Evolutionary conservation across 2,888 invertebrate species (phyloP), one percentile per base, ranked within the genome.

Genomic region (Hoplodrina ambigua): DNA sequence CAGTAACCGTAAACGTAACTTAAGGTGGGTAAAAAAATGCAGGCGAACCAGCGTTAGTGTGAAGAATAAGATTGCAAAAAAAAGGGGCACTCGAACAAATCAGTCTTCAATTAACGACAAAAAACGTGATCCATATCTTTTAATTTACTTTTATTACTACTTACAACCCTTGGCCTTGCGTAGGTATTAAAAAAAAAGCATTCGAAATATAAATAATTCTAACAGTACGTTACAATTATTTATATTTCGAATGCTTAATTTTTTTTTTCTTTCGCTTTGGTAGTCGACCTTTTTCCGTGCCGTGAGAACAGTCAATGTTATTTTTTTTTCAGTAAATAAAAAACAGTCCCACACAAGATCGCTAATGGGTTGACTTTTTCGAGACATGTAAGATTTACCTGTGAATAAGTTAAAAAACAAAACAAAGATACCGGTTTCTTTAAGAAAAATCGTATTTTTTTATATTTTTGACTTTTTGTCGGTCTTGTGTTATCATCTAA

Each of bases 231-330:
- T 79, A 83, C 73, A 78, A 75, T 83, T 86, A 77, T 65, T 58
- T 75, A 17, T 59, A 54, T 69, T 64, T 52, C 17, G 59, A 69
- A 52, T 56, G 44, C 46, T 62, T 44, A 15, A 33, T 54, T 80
- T 80, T 72, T 81, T 81, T 82, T 78, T n/a, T n/a, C n/a, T 80
- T 68, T 53, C 19, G 13, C 17, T 77, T 85, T 83, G 83, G 69
- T 76, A 49, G 66, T 71, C 82, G 76, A 83, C 73, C 72, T 74
- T 78, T 80, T 81, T 79, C 64, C 65, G 64, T 75, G 79, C 68
- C 85, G 83, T 88, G 88, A 83, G 88, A 88, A 88, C 79, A 69
- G 72, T 75, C 68, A 75, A 69, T 60, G 55, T 58, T 66, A n/a
- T 72, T 75, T 75, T 75, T 76, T 72, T 57, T 58, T 10, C 15